Evolutionary conservation across 2,888 invertebrate genomes (phyloP).

Genomic region (Halictus quadricinctus): DNA sequence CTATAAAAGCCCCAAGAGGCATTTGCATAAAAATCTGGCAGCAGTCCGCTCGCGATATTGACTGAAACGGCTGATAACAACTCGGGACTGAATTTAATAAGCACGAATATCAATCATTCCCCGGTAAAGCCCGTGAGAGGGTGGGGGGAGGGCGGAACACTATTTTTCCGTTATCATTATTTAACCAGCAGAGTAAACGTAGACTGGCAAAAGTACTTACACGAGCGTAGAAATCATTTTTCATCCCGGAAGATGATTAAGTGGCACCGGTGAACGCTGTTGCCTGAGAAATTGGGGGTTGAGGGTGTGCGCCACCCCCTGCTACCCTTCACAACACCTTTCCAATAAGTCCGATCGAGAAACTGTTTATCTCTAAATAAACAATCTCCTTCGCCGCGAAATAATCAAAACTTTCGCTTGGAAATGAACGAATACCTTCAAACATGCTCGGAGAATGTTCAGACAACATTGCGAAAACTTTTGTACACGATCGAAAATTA

Average conservation of each 20-base stretch:
- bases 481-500: background rate
- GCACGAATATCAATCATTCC: conserved; percentile 1
- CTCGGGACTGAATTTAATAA: background rate
- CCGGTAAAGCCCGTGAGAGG: background rate
- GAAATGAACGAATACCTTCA: no score
- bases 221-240: conserved; percentile 10
- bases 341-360: background rate
- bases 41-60: background rate
- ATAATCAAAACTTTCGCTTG: no score
- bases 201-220: conserved; percentile 1
- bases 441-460: background rate
- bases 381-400: no score
- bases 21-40: background rate
- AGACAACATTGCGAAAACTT: background rate
- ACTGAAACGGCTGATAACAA: background rate
- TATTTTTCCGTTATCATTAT: conserved; percentile 9
- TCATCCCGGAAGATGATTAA: background rate
- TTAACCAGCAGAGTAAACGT: conserved; percentile 10
- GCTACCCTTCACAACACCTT: background rate
- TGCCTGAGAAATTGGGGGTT: background rate
- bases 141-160: background rate
- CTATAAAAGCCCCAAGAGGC: background rate
- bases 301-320: background rate
- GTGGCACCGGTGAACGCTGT: background rate
- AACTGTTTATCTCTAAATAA: background rate